Conservation (phyloP, 2,888 invertebrate species). For the Eupeodes luniger region DNA sequence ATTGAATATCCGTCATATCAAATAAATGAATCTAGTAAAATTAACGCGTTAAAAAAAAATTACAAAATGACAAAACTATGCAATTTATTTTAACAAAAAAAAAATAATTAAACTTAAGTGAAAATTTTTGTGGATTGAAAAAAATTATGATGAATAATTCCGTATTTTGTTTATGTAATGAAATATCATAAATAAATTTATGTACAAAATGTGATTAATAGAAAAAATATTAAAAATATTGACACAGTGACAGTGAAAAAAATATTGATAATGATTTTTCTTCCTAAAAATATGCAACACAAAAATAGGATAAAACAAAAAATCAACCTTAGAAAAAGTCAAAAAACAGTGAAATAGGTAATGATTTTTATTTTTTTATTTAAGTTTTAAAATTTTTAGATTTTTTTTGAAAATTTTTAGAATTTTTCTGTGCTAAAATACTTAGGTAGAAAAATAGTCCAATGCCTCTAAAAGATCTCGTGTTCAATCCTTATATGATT, state of each 20-base stretch:
- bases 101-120: not conserved
- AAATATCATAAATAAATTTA: constrained; percentile 4
- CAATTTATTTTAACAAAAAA: constrained; percentile 12
- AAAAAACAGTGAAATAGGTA: constrained; percentile 36
- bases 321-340: not conserved
- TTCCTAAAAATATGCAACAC: constrained; percentile 46
- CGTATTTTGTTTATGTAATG: not conserved
- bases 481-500: constrained; percentile 5
- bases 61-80: not conserved
- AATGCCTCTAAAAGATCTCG: not conserved
- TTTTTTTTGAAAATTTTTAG: not conserved
- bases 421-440: not conserved
- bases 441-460: not conserved
- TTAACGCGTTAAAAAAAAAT: constrained; percentile 39
- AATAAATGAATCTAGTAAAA: not conserved
- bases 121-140: not conserved
- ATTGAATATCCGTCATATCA: not conserved
- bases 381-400: not conserved
- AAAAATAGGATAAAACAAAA: constrained; percentile 44
- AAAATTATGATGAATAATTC: not conserved
- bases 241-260: constrained; percentile 63
- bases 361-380: constrained; percentile 18
- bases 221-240: constrained; percentile 26
- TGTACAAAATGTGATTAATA: not conserved
- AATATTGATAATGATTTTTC: constrained; percentile 13